Evolutionary conservation across 2,888 invertebrate genomes (phyloP), one percentile per base, ranked within the genome.

Genomic region (Cotesia congregata): DNA sequence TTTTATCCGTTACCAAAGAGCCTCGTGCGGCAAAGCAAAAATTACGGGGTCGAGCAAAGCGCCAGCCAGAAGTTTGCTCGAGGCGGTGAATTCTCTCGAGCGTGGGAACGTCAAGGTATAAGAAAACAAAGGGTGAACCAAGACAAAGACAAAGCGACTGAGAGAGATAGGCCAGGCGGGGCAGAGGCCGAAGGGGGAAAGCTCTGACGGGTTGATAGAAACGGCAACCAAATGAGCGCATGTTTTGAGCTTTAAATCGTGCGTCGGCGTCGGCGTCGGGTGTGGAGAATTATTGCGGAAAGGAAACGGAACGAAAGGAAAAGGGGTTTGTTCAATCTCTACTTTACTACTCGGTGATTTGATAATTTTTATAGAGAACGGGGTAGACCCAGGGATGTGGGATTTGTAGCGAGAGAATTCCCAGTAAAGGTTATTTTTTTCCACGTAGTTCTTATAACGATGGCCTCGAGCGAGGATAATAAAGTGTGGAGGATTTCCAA

Each of bases 381-480:
- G 30, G 30, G 30, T 30, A 30, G 3, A 30, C 30, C 30, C 30
- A 3, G 67, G 40, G 60, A 30, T 59, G 62, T 72, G 62, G 9
- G 67, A 38, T 38, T 20, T 67, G 20, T 38, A 38, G 15, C 12
- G 67, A 67, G 12, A 5, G 7, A 17, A 17, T 50, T n/a, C 59
- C 69, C 60, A 61, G 20, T 40, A 12, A 41, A 30, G 30, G 67
- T 17, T 59, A 39, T 61, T 82, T 82, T 81, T 83, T 81, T 68
- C 30, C 50, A 50, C 12, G 50, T 50, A 81, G 81, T 82, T 67
- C 61, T 67, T 83, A 83, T 84, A 87, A 87, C 85, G 84, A 86
- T 84, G 83, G 85, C 84, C 85, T 82, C 80, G 83, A 85, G 85
- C 85, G 83, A 83, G 78, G 79, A 77, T 76, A 80, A 78, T 79